Base-by-base conservation (phyloP, 2,113 vertebrate genomes). In the Cercopithecus mona region DNA sequence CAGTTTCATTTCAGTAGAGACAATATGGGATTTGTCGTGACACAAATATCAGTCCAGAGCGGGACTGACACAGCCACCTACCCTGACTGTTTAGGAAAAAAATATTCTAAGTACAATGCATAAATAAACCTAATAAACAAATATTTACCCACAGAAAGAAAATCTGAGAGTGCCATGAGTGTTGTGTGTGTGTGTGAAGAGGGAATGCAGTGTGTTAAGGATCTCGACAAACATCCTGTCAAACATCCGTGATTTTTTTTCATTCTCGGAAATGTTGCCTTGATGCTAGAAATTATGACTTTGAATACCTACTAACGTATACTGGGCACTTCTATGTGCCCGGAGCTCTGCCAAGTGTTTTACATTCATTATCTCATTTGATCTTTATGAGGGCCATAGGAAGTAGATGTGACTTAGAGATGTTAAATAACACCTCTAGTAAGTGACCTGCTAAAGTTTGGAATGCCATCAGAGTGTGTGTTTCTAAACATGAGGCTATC, bases 1-100 rank as follows among this genome's bases (percentile, higher is more conserved):
- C 52, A 59, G 40, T 79, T 38, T 73, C 87, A 66, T 81, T 84
- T 70, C 27, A 9, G 32, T 61, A 52, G 18, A 72, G 81, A 97
- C 79, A 79, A 78, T 61, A 35, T 50, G 78, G 90, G 89, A 32
- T 97, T 96, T 87, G 96, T 92, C 79, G 76, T 30, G 45, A 30
- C 22, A 70, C 40, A 70, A 68, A 81, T 35, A 68, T 66, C 16
- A 23, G 68, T 27, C 43, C 64, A 79, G 27, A 57, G 38, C 61
- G 55, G 76, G 43, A 38, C 95, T 79, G 59, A 43, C 70, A 86
- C 88, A 90, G 1, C 40, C 68, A 79, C 73, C 72, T 84, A 93
- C 84, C 87, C 75, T 78, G 96, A n/a, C 48, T 35, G 52, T 78
- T 76, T n/a, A 57, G 79, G 30, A 2, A 76, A 76, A 94, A 82